Conservation (phyloP, 2,797 vertebrate genomes). For the Sebastes vulpes region DNA sequence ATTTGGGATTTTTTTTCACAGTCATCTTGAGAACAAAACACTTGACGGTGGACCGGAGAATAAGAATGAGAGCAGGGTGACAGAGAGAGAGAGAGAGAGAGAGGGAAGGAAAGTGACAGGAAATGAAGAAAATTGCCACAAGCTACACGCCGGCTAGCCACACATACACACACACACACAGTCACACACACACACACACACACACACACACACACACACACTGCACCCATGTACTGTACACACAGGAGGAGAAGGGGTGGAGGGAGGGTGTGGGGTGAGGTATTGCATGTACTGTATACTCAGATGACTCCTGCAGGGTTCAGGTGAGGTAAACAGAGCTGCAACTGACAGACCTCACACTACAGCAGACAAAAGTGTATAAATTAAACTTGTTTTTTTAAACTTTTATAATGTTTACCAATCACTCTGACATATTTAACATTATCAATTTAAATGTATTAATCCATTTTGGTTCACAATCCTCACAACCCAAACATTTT, state of each 20-base stretch:
- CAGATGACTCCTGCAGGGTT: slow-evolving; percentile 70
- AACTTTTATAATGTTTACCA: not conserved
- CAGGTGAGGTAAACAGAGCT: slow-evolving; percentile 69
- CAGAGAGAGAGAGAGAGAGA: not conserved
- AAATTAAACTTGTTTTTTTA: not conserved
- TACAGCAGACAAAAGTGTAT: not conserved
- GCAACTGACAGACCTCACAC: slow-evolving; percentile 27
- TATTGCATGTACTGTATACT: slow-evolving; percentile 64
- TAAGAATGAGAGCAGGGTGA: slow-evolving; percentile 29
- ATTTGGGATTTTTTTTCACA: not conserved
- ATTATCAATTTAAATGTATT: not conserved
- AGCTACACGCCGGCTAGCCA: slow-evolving; percentile 68
- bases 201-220: not conserved
- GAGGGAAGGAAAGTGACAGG: slow-evolving; percentile 72
- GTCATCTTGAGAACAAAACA: slow-evolving; percentile 29
- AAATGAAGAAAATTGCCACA: slow-evolving; percentile 82
- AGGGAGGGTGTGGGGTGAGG: not conserved
- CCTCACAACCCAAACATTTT: not conserved
- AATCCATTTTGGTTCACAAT: not conserved
- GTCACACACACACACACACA: slow-evolving; percentile 29
- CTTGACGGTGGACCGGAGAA: slow-evolving; percentile 11
- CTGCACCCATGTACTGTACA: slow-evolving; percentile 53
- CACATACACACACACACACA: slow-evolving; percentile 50
- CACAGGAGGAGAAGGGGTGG: slow-evolving; percentile 28
- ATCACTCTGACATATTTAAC: not conserved